These are phyloP conservation scores for Merops nubicus DNA, from an alignment of 2,113 vertebrate genomes.

Conservation along the genomic window DNA sequence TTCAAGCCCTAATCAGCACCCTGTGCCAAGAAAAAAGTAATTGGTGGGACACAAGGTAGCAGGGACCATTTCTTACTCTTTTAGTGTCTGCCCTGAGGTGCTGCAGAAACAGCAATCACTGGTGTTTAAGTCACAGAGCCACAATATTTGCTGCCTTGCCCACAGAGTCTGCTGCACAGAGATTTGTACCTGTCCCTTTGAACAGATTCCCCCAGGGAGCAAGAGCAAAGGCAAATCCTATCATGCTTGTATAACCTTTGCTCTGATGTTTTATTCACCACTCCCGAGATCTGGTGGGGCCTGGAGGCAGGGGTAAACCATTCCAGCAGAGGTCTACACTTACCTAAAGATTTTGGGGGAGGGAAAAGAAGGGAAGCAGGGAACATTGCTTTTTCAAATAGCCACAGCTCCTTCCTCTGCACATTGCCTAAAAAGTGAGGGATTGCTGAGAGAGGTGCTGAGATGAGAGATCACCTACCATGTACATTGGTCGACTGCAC, in stretches of 20 bases:
- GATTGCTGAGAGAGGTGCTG: background rate
- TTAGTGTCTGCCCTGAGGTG: background rate
- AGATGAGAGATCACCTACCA: constrained; percentile 63
- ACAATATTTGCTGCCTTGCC: background rate
- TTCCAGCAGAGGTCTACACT: background rate
- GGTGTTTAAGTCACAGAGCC: background rate
- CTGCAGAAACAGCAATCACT: background rate
- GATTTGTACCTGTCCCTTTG: background rate
- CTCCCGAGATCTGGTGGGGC: background rate
- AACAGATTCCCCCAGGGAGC: background rate
- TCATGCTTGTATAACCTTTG: background rate
- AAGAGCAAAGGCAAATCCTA: background rate
- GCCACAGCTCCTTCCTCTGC: background rate
- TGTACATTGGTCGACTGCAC: constrained; percentile 82
- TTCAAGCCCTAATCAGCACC: background rate
- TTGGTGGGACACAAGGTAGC: background rate
- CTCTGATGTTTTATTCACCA: background rate
- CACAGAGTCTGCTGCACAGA: background rate
- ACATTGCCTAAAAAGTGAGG: background rate
- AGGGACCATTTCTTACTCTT: background rate
- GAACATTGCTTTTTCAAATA: background rate
- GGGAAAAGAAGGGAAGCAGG: background rate
- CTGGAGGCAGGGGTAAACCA: background rate
- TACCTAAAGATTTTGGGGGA: background rate
- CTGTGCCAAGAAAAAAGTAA: background rate